Evolutionary conservation across 2,797 vertebrate genomes (phyloP).

Genomic region (Oryzias dopingdopingensis): DNA sequence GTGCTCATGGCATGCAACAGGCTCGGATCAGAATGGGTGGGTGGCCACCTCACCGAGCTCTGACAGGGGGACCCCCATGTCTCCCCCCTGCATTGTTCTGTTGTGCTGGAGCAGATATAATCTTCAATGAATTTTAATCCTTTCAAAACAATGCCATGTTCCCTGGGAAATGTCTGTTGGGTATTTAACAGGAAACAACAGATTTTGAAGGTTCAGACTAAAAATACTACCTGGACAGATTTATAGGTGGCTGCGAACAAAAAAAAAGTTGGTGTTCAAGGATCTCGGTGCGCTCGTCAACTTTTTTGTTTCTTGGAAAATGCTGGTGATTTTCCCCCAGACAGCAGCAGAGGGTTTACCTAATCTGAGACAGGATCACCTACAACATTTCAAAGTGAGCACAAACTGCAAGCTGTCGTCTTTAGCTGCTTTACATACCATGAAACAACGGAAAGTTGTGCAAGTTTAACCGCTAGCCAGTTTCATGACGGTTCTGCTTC

Average conservation of each 20-base stretch:
- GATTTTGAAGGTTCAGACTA: slow-evolving; percentile 17
- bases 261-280: too few relatives aligned
- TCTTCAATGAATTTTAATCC: slow-evolving; percentile 76
- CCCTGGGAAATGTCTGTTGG: slow-evolving; percentile 61
- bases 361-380: too few relatives aligned
- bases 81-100: slow-evolving; percentile 58
- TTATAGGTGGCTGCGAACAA: neutral
- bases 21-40: slow-evolving; percentile 78
- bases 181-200: slow-evolving; percentile 51
- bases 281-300: too few relatives aligned
- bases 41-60: slow-evolving; percentile 50
- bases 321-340: too few relatives aligned
- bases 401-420: too few relatives aligned
- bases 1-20: slow-evolving; percentile 55
- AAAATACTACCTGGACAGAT: slow-evolving; percentile 7
- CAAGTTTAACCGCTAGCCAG: neutral
- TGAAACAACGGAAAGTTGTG: neutral
- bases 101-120: slow-evolving; percentile 75
- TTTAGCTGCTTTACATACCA: too few relatives aligned
- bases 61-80: slow-evolving; percentile 54
- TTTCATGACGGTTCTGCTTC: neutral
- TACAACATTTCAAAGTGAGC: too few relatives aligned
- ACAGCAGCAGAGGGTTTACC: too few relatives aligned
- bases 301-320: too few relatives aligned
- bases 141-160: slow-evolving; percentile 64